These are phyloP conservation scores for Colistium nudipinnis DNA, from an alignment of 2,113 vertebrate species.

Conservation along the genomic window DNA sequence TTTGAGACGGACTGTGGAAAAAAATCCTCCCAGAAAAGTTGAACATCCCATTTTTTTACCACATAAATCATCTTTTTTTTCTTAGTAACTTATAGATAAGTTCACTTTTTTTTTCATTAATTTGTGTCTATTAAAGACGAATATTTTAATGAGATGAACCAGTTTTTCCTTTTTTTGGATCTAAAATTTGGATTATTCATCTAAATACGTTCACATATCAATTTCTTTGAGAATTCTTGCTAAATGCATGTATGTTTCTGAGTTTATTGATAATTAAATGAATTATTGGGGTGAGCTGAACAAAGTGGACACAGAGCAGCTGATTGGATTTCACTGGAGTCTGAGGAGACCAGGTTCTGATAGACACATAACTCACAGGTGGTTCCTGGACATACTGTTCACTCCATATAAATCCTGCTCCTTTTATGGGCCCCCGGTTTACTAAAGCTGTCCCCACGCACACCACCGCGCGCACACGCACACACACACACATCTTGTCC, in stretches of 20 bases:
- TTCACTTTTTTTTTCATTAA: neutral
- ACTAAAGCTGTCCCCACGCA: conserved; percentile 35
- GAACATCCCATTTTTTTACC: neutral
- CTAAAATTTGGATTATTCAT: neutral
- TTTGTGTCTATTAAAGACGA: neutral
- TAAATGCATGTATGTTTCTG: neutral
- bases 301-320: conserved; percentile 36
- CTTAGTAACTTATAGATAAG: neutral
- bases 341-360: conserved; percentile 57
- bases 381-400: conserved; percentile 59
- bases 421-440: conserved; percentile 65
- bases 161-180: neutral
- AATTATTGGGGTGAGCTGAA: neutral
- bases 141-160: too few species aligned
- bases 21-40: neutral
- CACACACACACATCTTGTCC: conserved; percentile 10
- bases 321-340: conserved; percentile 46
- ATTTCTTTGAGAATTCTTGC: neutral
- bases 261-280: neutral
- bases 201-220: neutral
- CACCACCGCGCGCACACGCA: conserved; percentile 18
- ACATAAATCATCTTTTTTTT: neutral
- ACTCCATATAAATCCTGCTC: conserved; percentile 68
- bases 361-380: conserved; percentile 67
- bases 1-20: neutral